These are phyloP conservation scores for Artemia sp. DNA, from an alignment of 2,888 invertebrate species.

Conservation along the genomic window DNA sequence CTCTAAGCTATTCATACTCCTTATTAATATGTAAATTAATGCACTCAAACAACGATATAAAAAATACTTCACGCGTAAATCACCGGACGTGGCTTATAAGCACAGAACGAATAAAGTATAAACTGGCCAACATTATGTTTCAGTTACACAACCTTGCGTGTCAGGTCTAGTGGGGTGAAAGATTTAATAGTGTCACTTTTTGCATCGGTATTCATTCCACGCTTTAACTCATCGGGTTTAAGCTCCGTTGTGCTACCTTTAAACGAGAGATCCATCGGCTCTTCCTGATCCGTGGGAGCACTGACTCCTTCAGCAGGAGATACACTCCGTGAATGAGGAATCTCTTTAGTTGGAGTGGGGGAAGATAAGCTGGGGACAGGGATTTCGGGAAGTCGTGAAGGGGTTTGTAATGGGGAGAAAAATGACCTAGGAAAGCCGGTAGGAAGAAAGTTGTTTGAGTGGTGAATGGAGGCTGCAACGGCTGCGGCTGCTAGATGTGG, in stretches of 20 bases:
- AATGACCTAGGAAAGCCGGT: slow-evolving; percentile 9
- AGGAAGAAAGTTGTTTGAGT: not conserved
- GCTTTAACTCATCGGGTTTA: not conserved
- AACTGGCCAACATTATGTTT: too few relatives aligned
- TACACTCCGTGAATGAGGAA: slow-evolving; percentile 12
- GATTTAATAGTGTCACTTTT: slow-evolving; percentile 16
- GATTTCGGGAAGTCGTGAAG: not conserved
- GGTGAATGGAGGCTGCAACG: slow-evolving; percentile 6
- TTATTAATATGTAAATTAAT: too few relatives aligned
- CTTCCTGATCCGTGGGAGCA: slow-evolving; percentile 27
- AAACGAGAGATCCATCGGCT: slow-evolving; percentile 29
- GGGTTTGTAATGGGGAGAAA: not conserved
- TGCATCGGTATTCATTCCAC: slow-evolving; percentile 17
- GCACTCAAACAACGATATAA: too few relatives aligned
- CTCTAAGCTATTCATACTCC: too few relatives aligned
- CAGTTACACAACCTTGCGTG: slow-evolving; percentile 18
- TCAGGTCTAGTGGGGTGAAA: slow-evolving; percentile 21
- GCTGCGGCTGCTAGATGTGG: slow-evolving; percentile 16
- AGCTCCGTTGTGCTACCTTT: slow-evolving; percentile 21
- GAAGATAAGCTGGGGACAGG: not conserved
- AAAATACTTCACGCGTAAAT: too few relatives aligned
- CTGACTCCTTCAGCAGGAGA: slow-evolving; percentile 22
- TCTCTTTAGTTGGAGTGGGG: not conserved
- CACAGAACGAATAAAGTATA: too few relatives aligned
- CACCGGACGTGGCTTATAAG: too few relatives aligned